Percentiles rank a stretch among this genome's conserved stretches.
Conservation (phyloP, 2,888 invertebrate genomes). For the Drosophila macrospina region DNA sequence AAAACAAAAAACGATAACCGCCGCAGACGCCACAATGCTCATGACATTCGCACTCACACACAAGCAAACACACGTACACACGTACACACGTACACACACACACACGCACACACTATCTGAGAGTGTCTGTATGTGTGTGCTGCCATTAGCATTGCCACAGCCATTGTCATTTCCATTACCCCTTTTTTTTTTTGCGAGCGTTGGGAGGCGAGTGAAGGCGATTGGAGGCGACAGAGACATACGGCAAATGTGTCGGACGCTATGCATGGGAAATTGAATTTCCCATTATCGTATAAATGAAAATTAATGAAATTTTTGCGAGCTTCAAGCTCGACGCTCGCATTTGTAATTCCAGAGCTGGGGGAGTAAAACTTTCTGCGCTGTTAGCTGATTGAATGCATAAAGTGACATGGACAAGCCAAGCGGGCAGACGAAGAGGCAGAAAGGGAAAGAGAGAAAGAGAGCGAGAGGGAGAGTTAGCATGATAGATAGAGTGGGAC, state of each 20-base stretch:
- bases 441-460: background rate
- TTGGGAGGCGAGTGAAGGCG: too few species aligned
- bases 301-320: slow-evolving; percentile 68
- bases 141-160: slow-evolving; percentile 69
- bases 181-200: slow-evolving; percentile 47
- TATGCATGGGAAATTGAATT: slow-evolving; percentile 70
- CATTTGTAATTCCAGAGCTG: slow-evolving; percentile 48
- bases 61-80: too few species aligned
- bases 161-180: slow-evolving; percentile 62
- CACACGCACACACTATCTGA: background rate
- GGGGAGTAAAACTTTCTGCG: slow-evolving; percentile 37
- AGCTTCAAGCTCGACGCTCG: slow-evolving; percentile 33
- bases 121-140: slow-evolving; percentile 6
- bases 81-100: too few species aligned
- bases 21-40: slow-evolving; percentile 29
- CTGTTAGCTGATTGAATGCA: slow-evolving; percentile 69
- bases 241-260: slow-evolving; percentile 44
- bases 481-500: background rate
- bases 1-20: slow-evolving; percentile 48
- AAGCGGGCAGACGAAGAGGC: background rate
- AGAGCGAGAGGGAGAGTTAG: background rate
- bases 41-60: slow-evolving; percentile 23
- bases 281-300: slow-evolving; percentile 73
- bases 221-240: slow-evolving; percentile 14
- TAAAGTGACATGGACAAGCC: slow-evolving; percentile 40